Percentiles rank a stretch among this genome's conserved stretches.
Evolutionary conservation across 2,888 invertebrate genomes (phyloP).

Genomic region (Temnothorax rugatulus): DNA sequence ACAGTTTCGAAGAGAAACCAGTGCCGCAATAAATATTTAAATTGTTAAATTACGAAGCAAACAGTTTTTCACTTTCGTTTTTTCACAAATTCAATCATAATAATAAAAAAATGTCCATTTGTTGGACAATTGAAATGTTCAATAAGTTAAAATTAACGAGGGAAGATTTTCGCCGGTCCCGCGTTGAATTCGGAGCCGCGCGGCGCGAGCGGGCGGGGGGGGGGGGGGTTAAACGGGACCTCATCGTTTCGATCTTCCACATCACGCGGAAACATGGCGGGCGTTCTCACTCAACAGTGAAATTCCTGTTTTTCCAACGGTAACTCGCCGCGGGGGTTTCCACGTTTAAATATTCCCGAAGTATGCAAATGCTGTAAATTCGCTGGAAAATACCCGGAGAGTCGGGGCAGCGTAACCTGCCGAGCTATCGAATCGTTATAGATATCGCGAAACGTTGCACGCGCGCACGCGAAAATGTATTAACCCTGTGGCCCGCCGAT

Average conservation of each 20-base stretch:
- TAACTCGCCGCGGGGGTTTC: conserved; percentile 52
- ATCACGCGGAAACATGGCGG: conserved; percentile 57
- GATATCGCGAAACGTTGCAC: conserved; percentile 59
- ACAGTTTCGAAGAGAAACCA: neutral
- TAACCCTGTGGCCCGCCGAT: conserved; percentile 70
- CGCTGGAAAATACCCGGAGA: conserved; percentile 55
- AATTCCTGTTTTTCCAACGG: conserved; percentile 56
- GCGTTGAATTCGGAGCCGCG: conserved; percentile 7
- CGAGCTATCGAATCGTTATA: conserved; percentile 50
- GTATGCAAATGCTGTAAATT: conserved; percentile 63
- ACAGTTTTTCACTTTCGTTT: neutral
- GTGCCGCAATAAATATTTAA: conserved; percentile 15
- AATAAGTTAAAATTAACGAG: conserved; percentile 1
- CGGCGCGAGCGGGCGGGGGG: neutral
- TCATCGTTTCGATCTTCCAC: conserved; percentile 56
- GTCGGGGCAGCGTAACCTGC: neutral
- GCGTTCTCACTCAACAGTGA: conserved; percentile 53
- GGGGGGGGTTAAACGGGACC: conserved; percentile 32
- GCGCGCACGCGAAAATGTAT: conserved; percentile 70
- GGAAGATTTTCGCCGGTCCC: neutral
- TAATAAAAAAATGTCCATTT: neutral
- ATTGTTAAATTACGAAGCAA: neutral
- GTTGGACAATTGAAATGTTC: neutral
- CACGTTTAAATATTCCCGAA: conserved; percentile 57
- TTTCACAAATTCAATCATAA: neutral